Base-by-base conservation (phyloP, 1,140 invertebrate species). In the Lineus longissimus region DNA sequence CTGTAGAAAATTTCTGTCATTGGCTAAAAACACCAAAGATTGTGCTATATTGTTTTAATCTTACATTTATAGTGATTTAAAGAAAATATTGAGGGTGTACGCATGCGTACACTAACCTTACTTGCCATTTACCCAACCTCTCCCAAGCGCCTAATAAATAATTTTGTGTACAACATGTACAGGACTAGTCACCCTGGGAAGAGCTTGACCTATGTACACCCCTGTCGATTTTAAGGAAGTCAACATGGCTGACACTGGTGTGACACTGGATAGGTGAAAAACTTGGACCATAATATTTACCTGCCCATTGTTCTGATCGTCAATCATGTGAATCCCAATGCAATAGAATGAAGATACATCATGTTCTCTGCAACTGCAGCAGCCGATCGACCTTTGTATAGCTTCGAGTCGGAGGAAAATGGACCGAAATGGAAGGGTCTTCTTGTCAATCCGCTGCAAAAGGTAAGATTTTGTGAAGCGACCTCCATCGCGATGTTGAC, bases 391-490 rank as follows among this genome's bases (percentile, higher is more conserved):
- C 33, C 51, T 27, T 56, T 61, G 23, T 94, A 93, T 83, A 90
- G 94, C 83, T 94, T 94, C 81, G 87, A 88, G 75, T 91, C 90
- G 76, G 89, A 89, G 72, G 92, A 94, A 79, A 94, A 94, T 83
- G 86, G 86, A 67, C 85, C 86, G 68, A 93, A 93, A 86, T 96
- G 93, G 93, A 91, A 89, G 77, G 90, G 91, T 69, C 85, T 95
- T 41, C 91, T 95, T 82, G 87, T 91, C 74, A 87, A 87, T 74
- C 76, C 82, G 45, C 71, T 85, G 54, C 76, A 78, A 70, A 79
- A 81, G 77, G 84, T 85, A 76, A 78, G 72, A 36, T 36, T n/a
- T 36, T 36, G 33, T 36, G 33, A 15, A 36, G 15, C 15, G 33
- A 36, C 15, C 33, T 36, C 6, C 4, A 36, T 4, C 33, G 4